A percentile compares a stretch with the other conserved stretches of the same genome.
Conservation (phyloP, 2,797 vertebrate species). For the Anguilla marmorata region DNA sequence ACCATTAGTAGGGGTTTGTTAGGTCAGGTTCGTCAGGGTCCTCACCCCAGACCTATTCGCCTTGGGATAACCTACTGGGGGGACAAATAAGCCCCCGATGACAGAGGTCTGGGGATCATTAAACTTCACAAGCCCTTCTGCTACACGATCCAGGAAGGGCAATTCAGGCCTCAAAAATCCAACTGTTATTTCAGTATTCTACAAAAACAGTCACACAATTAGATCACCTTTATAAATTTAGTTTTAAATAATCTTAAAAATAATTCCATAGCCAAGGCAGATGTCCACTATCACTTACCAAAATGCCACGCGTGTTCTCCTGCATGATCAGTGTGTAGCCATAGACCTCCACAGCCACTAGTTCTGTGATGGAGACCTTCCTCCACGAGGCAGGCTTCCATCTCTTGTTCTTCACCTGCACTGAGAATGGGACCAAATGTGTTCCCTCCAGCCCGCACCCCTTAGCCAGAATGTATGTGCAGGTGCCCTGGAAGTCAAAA, state of each 20-base stretch:
- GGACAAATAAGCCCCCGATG: no score
- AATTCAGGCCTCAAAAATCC: no score
- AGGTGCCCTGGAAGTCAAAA: constrained; percentile 68
- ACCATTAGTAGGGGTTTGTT: no score
- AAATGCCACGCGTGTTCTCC: constrained; percentile 54
- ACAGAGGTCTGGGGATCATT: no score
- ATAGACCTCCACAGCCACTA: constrained; percentile 62
- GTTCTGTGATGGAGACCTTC: constrained; percentile 60
- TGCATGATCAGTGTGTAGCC: constrained; percentile 59
- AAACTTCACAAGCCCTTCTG: no score
- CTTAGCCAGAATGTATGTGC: constrained; percentile 66
- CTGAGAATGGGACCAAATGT: constrained; percentile 58
- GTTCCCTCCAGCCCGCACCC: constrained; percentile 55
- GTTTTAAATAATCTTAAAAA: neutral
- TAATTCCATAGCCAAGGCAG: neutral
- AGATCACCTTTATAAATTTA: neutral
- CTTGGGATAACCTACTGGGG: no score
- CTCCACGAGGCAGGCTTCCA: constrained; percentile 39
- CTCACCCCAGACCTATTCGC: no score
- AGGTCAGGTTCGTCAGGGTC: no score
- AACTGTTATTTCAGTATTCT: no score
- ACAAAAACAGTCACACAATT: neutral
- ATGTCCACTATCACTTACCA: constrained; percentile 51
- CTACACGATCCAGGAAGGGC: no score
- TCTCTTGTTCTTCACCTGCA: constrained; percentile 63